Conservation (phyloP, 2,888 invertebrate genomes). For the Phragmatobia fuliginosa region DNA sequence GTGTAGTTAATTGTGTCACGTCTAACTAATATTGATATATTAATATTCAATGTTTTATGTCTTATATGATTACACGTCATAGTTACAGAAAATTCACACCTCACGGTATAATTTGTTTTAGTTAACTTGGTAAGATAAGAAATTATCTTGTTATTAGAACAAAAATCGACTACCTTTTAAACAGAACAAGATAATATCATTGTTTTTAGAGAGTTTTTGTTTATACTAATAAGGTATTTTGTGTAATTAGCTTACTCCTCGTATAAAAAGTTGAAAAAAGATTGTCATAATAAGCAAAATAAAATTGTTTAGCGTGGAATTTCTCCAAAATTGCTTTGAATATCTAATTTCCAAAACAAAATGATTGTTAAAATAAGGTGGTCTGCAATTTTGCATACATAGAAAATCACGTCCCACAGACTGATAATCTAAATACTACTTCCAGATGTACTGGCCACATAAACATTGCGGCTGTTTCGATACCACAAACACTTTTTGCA, state of each 20-base stretch:
- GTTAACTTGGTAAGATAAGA: background rate
- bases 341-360: background rate
- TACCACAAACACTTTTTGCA: constrained; percentile 64
- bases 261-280: background rate
- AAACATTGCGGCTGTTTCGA: constrained; percentile 65
- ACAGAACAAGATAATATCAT: background rate
- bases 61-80: background rate
- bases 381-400: constrained; percentile 18
- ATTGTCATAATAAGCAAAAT: background rate
- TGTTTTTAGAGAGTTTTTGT: too few species aligned
- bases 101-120: background rate
- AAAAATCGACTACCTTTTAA: background rate
- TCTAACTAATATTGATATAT: too few species aligned
- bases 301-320: background rate
- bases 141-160: too few species aligned
- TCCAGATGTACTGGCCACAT: constrained; percentile 46
- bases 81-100: background rate
- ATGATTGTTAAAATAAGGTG: background rate
- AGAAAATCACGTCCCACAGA: constrained; percentile 35
- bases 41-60: constrained; percentile 18
- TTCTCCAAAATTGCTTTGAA: background rate
- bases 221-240: too few species aligned
- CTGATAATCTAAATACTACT: constrained; percentile 49
- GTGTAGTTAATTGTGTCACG: constrained; percentile 59
- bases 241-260: background rate